Base-by-base conservation (phyloP, 1,140 invertebrate genomes). In the Zelostemma sp. region DNA sequence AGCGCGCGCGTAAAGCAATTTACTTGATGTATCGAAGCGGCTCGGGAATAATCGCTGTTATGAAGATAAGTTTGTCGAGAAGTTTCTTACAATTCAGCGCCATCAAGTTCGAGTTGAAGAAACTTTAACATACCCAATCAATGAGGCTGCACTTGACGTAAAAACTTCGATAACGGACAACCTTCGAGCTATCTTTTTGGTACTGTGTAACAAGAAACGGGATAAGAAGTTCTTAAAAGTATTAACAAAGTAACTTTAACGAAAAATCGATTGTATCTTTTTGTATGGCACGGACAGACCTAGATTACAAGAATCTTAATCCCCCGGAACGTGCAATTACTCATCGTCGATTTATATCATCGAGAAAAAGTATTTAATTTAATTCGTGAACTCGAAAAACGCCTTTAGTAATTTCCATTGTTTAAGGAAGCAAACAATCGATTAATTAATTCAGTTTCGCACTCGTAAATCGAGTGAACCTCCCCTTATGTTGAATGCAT, bases 111-210 rank as follows among this genome's bases (percentile, higher is more conserved):
- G 28, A 62, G 19, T 31, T 28, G 17, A 50, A 33, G 40, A 62
- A 62, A 62, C 43, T 62, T 55, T 21, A 61, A 53, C 49, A 53
- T 53, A n/a, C 28, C 58, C 49, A 53, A 61, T 61, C 49, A 61
- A 51, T 61, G 53, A 28, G 49, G 46, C 51, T 61, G 58, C 49
- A 41, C 49, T 61, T 41, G 49, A 47, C 49, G 49, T 47, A 40
- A 14, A 38, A 38, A 38, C 35, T 38, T 38, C 3, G 12, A 14
- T 25, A 25, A 25, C 21, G 9, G 35, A 38, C 35, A 38, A n/a
- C 1, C 35, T 38, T 38, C 35, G 9, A 25, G 35, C 35, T n/a
- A 38, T 38, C 28, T 38, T 38, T 38, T 38, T 38, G 35, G 35
- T 14, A n/a, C 12, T 11, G 35, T 38, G 35, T 5, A 38, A 38